Percentiles rank a stretch among this genome's conserved stretches.
phyloP scores from a whole-genome alignment of 1,140 invertebrate species.

The Mycetomoellerius zeteki region DNA sequence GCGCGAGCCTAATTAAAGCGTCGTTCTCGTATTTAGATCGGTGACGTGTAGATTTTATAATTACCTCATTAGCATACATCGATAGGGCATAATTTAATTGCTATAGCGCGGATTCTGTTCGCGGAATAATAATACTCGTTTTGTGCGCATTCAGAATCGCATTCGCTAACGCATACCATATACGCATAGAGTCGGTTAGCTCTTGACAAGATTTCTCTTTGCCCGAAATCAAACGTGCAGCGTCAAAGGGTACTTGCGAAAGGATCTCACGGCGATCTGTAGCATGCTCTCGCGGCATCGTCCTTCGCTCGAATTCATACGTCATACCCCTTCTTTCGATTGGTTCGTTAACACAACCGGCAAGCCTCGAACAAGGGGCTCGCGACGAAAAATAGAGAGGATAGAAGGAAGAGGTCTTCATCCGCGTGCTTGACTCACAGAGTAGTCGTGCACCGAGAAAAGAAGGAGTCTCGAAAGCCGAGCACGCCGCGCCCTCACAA shows the following conservation, averaged over 20 bases:
- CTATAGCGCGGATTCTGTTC: background rate
- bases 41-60: slow-evolving; percentile 27
- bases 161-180: background rate
- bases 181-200: background rate
- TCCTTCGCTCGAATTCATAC: background rate
- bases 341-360: slow-evolving; percentile 66
- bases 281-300: background rate
- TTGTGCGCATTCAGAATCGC: background rate
- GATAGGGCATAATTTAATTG: slow-evolving; percentile 30
- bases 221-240: background rate
- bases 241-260: background rate
- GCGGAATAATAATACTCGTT: background rate
- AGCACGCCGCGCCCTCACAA: slow-evolving; percentile 15
- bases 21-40: slow-evolving; percentile 36
- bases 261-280: background rate
- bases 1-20: slow-evolving; percentile 47
- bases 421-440: slow-evolving; percentile 71
- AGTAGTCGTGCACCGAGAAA: slow-evolving; percentile 68
- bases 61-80: slow-evolving; percentile 39
- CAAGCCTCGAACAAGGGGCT: slow-evolving; percentile 17
- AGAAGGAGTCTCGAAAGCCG: slow-evolving; percentile 59
- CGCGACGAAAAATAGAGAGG: slow-evolving; percentile 18
- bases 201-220: background rate
- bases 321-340: slow-evolving; percentile 55
- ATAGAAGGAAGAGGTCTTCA: slow-evolving; percentile 51